A percentile compares a stretch with the other conserved stretches of the same genome.
phyloP scores from a whole-genome alignment of 2,888 invertebrate genomes.

The Andrena camellia region DNA sequence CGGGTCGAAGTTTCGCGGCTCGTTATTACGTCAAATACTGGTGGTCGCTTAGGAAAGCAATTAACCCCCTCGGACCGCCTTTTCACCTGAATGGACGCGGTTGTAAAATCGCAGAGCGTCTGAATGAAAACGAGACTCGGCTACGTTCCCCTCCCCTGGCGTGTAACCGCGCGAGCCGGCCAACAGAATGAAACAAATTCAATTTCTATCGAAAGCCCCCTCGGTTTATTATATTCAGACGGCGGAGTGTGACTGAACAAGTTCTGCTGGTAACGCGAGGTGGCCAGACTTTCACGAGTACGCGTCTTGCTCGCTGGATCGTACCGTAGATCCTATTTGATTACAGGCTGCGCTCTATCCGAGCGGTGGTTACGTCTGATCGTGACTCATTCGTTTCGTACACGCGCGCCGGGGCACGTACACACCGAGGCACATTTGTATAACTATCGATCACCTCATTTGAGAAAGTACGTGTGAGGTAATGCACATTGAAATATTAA shows the following conservation, averaged over 20 bases:
- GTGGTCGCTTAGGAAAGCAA: background rate
- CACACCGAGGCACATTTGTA: slow-evolving; percentile 43
- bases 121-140: no score
- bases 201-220: slow-evolving; percentile 35
- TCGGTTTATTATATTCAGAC: slow-evolving; percentile 36
- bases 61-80: no score
- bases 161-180: background rate
- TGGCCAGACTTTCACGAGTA: slow-evolving; percentile 68
- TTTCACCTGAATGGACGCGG: no score
- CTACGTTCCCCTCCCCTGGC: no score
- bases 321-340: slow-evolving; percentile 74
- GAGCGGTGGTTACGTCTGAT: slow-evolving; percentile 72
- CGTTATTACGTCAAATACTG: background rate
- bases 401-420: slow-evolving; percentile 25
- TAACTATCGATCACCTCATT: slow-evolving; percentile 68
- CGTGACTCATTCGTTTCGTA: slow-evolving; percentile 71
- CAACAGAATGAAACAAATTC: slow-evolving; percentile 4
- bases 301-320: slow-evolving; percentile 69
- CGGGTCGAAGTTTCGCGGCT: slow-evolving; percentile 15
- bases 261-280: slow-evolving; percentile 59
- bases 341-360: slow-evolving; percentile 68
- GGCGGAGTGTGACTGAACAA: slow-evolving; percentile 44
- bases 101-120: no score
- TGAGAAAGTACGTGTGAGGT: slow-evolving; percentile 67
- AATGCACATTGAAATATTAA: slow-evolving; percentile 63